Conservation (phyloP, 2,888 invertebrate genomes). For the Drosophila kokeensis region DNA sequence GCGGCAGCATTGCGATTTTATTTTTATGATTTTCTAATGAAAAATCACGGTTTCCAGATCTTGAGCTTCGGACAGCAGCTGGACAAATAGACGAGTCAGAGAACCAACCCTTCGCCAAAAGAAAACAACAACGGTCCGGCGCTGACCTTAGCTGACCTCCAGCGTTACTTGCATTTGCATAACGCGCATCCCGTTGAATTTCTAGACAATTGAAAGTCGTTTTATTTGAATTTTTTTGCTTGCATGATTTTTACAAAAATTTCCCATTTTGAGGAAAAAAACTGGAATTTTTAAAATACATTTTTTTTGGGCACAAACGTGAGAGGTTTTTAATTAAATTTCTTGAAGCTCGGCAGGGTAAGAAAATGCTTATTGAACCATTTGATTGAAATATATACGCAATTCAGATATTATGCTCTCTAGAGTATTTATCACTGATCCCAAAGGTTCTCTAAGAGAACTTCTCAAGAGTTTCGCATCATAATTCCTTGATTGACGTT, state of each 20-base stretch:
- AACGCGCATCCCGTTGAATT: conserved; percentile 51
- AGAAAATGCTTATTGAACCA: conserved; percentile 64
- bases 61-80: conserved; percentile 61
- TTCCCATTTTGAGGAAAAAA: conserved; percentile 47
- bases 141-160: conserved; percentile 81
- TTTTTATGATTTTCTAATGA: conserved; percentile 77
- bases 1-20: conserved; percentile 60
- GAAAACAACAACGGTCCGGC: conserved; percentile 59
- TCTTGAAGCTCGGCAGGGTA: conserved; percentile 37
- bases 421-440: conserved; percentile 43
- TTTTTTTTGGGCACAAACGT: conserved; percentile 50
- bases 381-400: conserved; percentile 58
- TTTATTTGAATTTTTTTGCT: conserved; percentile 12
- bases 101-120: conserved; percentile 75
- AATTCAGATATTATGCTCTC: background rate
- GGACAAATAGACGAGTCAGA: conserved; percentile 47
- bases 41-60: conserved; percentile 63
- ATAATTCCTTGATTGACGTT: conserved; percentile 70
- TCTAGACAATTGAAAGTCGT: conserved; percentile 38
- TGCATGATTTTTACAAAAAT: conserved; percentile 57
- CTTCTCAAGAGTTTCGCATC: background rate
- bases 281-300: conserved; percentile 46
- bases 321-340: conserved; percentile 59
- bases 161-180: conserved; percentile 81
- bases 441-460: background rate